These are phyloP conservation scores for Drosophila kanekoi DNA, from an alignment of 2,888 invertebrate genomes.

Conservation along the genomic window DNA sequence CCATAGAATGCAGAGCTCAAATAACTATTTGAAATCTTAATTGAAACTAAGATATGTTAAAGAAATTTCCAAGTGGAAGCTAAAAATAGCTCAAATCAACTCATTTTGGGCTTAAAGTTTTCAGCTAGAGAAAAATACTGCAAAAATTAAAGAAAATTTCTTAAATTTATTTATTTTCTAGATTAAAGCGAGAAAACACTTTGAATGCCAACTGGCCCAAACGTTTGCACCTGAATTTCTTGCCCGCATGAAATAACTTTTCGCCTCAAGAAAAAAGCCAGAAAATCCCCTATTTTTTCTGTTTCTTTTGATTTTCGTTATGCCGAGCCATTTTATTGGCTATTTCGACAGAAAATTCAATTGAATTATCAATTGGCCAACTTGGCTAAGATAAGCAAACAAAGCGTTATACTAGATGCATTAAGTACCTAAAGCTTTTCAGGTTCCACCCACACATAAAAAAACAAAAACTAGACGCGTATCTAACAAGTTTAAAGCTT, in stretches of 20 bases:
- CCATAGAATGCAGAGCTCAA: too few species aligned
- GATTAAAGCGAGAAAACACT: too few species aligned
- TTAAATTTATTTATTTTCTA: too few species aligned
- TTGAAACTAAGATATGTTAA: background rate
- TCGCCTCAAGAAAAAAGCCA: background rate
- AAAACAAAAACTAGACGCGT: constrained; percentile 24
- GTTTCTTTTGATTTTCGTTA: background rate
- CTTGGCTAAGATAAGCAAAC: constrained; percentile 37
- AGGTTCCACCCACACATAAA: constrained; percentile 24
- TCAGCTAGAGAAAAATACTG: background rate
- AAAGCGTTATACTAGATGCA: constrained; percentile 12
- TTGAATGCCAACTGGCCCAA: background rate
- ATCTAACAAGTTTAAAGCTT: constrained; percentile 71
- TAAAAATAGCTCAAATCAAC: background rate
- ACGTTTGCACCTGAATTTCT: background rate
- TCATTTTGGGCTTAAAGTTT: background rate
- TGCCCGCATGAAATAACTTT: too few species aligned
- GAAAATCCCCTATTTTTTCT: background rate
- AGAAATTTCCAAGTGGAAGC: too few species aligned
- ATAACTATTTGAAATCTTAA: background rate
- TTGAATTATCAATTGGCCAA: constrained; percentile 23
- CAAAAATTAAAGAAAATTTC: background rate
- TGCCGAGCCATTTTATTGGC: too few species aligned
- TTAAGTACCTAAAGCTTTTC: constrained; percentile 23
- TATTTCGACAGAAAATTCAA: constrained; percentile 40